A percentile compares a stretch with the other conserved stretches of the same genome.
Conservation (phyloP, 1,140 invertebrate genomes). For the Trichonephila inaurata region DNA sequence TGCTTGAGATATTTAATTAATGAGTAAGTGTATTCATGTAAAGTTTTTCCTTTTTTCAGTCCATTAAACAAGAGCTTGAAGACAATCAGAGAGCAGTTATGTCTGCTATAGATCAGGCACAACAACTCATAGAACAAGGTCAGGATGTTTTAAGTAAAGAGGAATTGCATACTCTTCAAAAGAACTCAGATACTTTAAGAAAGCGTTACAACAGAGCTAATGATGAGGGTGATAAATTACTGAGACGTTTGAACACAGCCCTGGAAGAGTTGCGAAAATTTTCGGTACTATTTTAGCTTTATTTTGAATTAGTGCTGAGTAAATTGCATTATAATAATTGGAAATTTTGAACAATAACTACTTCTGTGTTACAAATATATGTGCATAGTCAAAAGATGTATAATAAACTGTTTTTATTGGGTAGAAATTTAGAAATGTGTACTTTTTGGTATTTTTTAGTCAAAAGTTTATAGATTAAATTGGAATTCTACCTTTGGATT, state of each 20-base stretch:
- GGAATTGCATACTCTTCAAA: constrained; percentile 92
- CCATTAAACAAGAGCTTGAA: constrained; percentile 94
- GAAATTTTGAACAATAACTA: too few relatives aligned
- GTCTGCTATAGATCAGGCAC: constrained; percentile 93
- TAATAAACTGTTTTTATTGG: not conserved
- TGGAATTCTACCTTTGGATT: too few relatives aligned
- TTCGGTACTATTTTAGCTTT: constrained; percentile 76
- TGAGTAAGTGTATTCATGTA: not conserved
- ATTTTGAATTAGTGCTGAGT: not conserved
- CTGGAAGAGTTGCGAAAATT: constrained; percentile 93
- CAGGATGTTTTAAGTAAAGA: constrained; percentile 93
- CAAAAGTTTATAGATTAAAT: too few relatives aligned
- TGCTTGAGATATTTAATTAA: too few relatives aligned
- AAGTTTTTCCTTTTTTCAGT: constrained; percentile 82
- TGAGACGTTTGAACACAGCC: constrained; percentile 88
- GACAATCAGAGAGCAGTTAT: constrained; percentile 91
- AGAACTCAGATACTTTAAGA: constrained; percentile 90
- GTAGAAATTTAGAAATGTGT: not conserved
- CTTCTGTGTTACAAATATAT: too few relatives aligned
- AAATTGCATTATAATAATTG: not conserved
- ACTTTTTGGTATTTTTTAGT: too few relatives aligned
- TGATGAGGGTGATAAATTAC: constrained; percentile 89
- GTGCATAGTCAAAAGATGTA: too few relatives aligned
- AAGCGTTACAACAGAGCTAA: constrained; percentile 90
- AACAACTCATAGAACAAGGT: constrained; percentile 93